phyloP scores from a whole-genome alignment of 2,888 invertebrate species.

The Brachyptera risi region DNA sequence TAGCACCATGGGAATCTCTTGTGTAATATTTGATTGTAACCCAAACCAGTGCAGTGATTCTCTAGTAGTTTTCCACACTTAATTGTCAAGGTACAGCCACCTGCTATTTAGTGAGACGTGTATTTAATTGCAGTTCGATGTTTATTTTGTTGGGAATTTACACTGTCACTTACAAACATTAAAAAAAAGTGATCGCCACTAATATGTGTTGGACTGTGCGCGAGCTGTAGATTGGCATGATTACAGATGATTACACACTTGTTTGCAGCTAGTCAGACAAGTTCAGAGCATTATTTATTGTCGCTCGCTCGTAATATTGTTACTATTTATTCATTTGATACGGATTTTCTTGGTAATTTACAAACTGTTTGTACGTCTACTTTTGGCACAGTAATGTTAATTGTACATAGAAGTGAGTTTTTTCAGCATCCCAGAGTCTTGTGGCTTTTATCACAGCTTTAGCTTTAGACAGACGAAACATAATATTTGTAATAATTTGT shows the following conservation, averaged over 20 bases:
- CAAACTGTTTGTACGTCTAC: constrained; percentile 27
- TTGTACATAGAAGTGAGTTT: constrained; percentile 33
- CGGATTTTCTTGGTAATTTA: constrained; percentile 28
- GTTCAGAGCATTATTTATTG: constrained; percentile 28
- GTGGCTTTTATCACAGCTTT: constrained; percentile 35
- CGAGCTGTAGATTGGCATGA: constrained; percentile 28
- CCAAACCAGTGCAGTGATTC: constrained; percentile 31
- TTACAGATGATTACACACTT: constrained; percentile 26
- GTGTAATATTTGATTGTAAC: constrained; percentile 33
- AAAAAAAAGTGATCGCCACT: constrained; percentile 21
- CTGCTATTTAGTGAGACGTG: constrained; percentile 23
- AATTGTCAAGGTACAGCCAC: constrained; percentile 29
- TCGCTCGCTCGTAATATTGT: constrained; percentile 28
- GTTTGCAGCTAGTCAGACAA: constrained; percentile 30
- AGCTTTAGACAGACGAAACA: constrained; percentile 33
- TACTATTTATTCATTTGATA: constrained; percentile 24
- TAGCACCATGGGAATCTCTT: constrained; percentile 34
- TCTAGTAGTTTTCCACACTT: constrained; percentile 30
- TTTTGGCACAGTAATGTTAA: constrained; percentile 33
- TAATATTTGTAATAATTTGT: constrained; percentile 15
- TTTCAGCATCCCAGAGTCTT: constrained; percentile 33
- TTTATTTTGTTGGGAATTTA: constrained; percentile 3
- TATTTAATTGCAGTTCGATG: constrained; percentile 23
- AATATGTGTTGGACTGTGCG: constrained; percentile 26
- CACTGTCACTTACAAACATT: constrained; percentile 14